A percentile compares a stretch with the other conserved stretches of the same genome.
These are phyloP conservation scores for Philonicus albiceps DNA, from an alignment of 2,888 invertebrate species.

Conservation along the genomic window DNA sequence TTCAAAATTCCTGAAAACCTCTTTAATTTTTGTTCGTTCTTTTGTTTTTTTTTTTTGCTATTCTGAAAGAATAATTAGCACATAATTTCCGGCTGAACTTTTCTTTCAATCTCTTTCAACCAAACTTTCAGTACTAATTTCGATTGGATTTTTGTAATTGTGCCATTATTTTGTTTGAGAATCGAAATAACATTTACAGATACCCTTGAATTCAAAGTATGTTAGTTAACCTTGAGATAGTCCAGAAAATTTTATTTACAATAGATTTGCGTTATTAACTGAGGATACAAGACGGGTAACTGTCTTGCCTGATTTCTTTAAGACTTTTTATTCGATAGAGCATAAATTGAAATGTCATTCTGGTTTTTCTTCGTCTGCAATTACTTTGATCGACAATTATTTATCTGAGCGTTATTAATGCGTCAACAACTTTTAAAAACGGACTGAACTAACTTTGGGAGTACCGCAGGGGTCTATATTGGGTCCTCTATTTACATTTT, in stretches of 20 bases:
- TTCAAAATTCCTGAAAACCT: not conserved
- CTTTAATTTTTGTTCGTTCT: not conserved
- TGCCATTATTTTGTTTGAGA: not conserved
- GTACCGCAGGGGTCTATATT: too few species aligned
- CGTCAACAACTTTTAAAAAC: too few species aligned
- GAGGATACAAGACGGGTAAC: too few species aligned
- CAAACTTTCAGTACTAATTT: not conserved
- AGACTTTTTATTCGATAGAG: too few species aligned
- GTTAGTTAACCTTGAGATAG: not conserved
- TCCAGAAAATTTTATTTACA: not conserved
- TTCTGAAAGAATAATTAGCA: not conserved
- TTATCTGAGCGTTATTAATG: too few species aligned
- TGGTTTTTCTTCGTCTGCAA: too few species aligned
- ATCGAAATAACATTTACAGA: not conserved
- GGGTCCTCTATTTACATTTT: too few species aligned
- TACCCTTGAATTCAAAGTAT: not conserved
- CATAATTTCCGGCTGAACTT: not conserved
- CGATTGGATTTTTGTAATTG: not conserved
- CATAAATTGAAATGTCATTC: too few species aligned
- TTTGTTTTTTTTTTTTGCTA: not conserved
- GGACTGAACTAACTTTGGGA: too few species aligned
- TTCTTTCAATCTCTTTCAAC: not conserved
- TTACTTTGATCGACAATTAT: too few species aligned
- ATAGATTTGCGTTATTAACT: too few species aligned
- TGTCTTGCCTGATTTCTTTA: too few species aligned